Conservation (phyloP, 2,888 invertebrate genomes). For the Poecilobothrus nobilitatus region DNA sequence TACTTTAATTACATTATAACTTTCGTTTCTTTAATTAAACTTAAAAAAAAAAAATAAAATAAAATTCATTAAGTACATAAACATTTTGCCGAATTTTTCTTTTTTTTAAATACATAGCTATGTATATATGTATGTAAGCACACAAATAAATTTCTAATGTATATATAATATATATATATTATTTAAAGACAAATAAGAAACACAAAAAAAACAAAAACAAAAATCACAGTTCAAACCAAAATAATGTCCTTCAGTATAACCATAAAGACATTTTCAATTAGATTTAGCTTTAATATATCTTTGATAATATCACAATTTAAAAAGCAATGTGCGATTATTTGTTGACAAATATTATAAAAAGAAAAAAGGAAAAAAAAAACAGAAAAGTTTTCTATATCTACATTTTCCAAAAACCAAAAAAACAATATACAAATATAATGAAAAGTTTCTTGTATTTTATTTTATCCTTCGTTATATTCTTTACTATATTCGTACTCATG, state of each 20-base stretch:
- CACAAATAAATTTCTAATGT: not conserved
- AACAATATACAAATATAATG: too few species aligned
- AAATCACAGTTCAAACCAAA: not conserved
- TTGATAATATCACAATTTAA: not conserved
- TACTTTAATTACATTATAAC: not conserved
- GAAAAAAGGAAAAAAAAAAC: too few species aligned
- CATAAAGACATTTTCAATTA: slow-evolving; percentile 1
- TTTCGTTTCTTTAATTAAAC: not conserved
- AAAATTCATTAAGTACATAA: too few species aligned
- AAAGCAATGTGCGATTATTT: not conserved
- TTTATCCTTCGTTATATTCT: too few species aligned
- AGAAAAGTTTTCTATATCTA: not conserved
- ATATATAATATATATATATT: too few species aligned
- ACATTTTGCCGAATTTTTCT: too few species aligned
- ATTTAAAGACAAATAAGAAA: too few species aligned
- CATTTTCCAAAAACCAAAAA: too few species aligned
- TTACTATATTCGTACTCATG: too few species aligned
- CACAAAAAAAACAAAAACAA: not conserved
- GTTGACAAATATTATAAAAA: not conserved
- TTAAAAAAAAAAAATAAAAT: not conserved
- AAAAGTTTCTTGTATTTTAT: too few species aligned
- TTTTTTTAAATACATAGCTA: too few species aligned
- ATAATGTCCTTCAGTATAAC: not conserved
- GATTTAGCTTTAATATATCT: not conserved
- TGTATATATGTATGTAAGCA: too few species aligned